Percentiles rank a stretch among this genome's conserved stretches.
Evolutionary conservation across 2,888 invertebrate species (phyloP).

Genomic region (Eustalomyia histrio): DNA sequence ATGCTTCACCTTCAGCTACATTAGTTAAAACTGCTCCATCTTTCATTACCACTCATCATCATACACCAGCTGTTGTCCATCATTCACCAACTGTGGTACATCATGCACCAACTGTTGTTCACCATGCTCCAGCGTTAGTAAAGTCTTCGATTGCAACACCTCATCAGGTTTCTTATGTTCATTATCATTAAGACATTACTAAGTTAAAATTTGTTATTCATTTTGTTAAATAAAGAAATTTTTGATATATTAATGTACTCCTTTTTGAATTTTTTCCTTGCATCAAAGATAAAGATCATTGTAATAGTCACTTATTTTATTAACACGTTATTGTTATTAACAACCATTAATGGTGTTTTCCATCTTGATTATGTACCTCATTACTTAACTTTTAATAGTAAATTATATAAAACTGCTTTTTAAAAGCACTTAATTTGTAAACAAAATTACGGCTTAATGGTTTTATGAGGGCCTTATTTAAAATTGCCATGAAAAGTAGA

Average conservation of each 20-base stretch:
- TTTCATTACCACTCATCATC: slow-evolving; percentile 65
- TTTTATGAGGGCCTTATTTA: background rate
- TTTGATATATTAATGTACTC: background rate
- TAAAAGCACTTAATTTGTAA: slow-evolving; percentile 10
- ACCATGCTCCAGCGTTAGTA: slow-evolving; percentile 69
- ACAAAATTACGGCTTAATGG: background rate
- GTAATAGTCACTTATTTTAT: slow-evolving; percentile 5
- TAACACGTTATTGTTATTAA: slow-evolving; percentile 19
- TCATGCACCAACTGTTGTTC: slow-evolving; percentile 55
- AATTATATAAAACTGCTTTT: slow-evolving; percentile 5
- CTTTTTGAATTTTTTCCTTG: background rate
- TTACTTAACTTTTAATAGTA: slow-evolving; percentile 9
- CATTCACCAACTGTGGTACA: slow-evolving; percentile 52
- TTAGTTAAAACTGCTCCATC: slow-evolving; percentile 65
- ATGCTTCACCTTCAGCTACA: slow-evolving; percentile 65
- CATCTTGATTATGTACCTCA: slow-evolving; percentile 4
- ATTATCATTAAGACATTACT: slow-evolving; percentile 64
- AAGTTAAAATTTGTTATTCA: slow-evolving; percentile 13
- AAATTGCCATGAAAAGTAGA: too few relatives aligned
- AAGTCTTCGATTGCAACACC: slow-evolving; percentile 68
- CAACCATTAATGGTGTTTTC: slow-evolving; percentile 24
- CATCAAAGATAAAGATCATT: background rate
- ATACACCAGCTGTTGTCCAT: slow-evolving; percentile 66
- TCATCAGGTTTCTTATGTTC: slow-evolving; percentile 72
- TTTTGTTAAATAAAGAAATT: slow-evolving; percentile 46